Evolutionary conservation across 2,797 vertebrate genomes (phyloP), one percentile per base, ranked within the genome.

Genomic region (Denticeps clupeoides): DNA sequence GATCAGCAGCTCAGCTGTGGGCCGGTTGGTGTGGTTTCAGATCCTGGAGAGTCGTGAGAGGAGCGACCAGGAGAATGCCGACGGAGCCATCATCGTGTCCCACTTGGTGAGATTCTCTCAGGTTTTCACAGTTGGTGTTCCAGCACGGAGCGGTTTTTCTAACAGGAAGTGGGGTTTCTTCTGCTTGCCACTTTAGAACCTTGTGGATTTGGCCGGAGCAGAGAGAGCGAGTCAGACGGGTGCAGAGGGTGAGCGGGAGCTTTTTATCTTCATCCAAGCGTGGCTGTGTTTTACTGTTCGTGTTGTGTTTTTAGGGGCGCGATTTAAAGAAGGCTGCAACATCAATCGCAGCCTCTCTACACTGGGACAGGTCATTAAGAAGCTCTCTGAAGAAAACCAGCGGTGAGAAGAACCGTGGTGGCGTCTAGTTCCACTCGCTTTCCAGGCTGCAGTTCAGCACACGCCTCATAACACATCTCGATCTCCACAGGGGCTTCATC

Each of bases 331-430:
- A 99, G 77, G 95, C 95, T 15, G 95, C 62, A 99, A 92, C 82
- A 99, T 98, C 67, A 99, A 99, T 71, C 93, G 97, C 52, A 99
- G 95, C 7, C 83, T 99, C 21, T 68, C 99, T 72, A 99, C 95
- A 0, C 68, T 99, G 63, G 95, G 95, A 53, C 75, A 93, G 12
- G 93, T 99, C 25, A 99, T 99, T 77, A 98, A 90, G 0, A 89
- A 95, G 3, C 77, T 99, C 65, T 93, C 99, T 60, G 93, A 99
- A 81, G 93, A 87, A 41, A 86, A 77, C 56, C 84, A 85, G 10
- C 38, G 38, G 35, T 38, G 38, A 19, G 18, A 9, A n/a, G n/a
- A n/a, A n/a, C n/a, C n/a, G n/a, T n/a, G n/a, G n/a, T n/a, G n/a
- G n/a, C n/a, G n/a, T n/a, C n/a, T n/a, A n/a, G n/a, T n/a, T n/a